These are phyloP conservation scores for Drosophila villosipedis DNA, from an alignment of 2,888 invertebrate genomes.

Conservation along the genomic window DNA sequence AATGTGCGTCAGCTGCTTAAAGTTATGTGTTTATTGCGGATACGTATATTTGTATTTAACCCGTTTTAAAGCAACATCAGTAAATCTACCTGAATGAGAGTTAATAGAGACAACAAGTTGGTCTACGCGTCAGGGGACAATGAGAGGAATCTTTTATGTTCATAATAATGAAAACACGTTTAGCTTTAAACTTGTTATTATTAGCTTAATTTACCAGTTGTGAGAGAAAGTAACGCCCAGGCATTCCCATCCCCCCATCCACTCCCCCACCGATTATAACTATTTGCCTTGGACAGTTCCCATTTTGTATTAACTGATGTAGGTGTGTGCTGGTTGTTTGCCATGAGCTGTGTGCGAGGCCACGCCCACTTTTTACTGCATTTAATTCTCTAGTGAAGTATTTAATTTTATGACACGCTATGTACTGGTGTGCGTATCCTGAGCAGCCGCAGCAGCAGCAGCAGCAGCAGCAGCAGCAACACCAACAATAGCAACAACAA, in stretches of 20 bases:
- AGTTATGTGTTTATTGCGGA: constrained; percentile 41
- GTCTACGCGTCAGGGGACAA: constrained; percentile 22
- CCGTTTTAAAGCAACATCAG: constrained; percentile 42
- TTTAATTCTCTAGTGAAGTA: constrained; percentile 82
- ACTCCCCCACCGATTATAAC: neutral
- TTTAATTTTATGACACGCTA: constrained; percentile 82
- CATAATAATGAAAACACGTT: constrained; percentile 78
- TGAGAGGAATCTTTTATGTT: constrained; percentile 65
- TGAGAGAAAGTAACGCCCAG: constrained; percentile 57
- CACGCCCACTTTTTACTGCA: constrained; percentile 79
- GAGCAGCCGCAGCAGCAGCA: constrained; percentile 30
- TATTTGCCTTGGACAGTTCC: constrained; percentile 22
- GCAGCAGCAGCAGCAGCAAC: constrained; percentile 26
- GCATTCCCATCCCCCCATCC: constrained; percentile 28
- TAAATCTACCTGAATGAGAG: constrained; percentile 35
- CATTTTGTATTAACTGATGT: constrained; percentile 33
- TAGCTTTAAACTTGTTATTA: constrained; percentile 81
- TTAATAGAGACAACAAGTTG: constrained; percentile 10
- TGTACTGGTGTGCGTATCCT: constrained; percentile 67
- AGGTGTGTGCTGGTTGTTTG: constrained; percentile 47
- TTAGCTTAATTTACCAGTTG: constrained; percentile 70
- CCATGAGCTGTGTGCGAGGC: constrained; percentile 29
- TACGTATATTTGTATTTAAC: constrained; percentile 51
- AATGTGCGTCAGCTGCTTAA: constrained; percentile 42
- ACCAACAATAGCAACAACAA: constrained; percentile 36